Conservation (phyloP, 2,888 invertebrate genomes). For the Ennomos erosarius region DNA sequence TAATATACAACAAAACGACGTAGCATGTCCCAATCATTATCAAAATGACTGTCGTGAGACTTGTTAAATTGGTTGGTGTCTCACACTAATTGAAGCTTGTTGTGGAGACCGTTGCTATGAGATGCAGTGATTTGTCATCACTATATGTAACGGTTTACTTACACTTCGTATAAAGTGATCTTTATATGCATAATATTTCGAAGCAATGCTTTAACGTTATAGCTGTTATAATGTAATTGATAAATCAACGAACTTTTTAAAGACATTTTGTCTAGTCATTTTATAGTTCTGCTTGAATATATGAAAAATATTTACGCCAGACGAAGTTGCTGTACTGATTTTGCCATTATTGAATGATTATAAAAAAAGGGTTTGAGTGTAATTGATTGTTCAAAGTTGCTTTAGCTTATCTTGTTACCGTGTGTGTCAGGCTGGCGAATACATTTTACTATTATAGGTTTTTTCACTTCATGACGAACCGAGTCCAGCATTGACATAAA, state of each 20-base stretch:
- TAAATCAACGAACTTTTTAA: constrained; percentile 76
- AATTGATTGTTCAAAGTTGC: constrained; percentile 5
- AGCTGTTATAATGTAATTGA: constrained; percentile 58
- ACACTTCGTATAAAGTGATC: constrained; percentile 38
- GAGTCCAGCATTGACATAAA: constrained; percentile 6
- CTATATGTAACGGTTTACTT: constrained; percentile 55
- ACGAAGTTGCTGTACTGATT: constrained; percentile 21
- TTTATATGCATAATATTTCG: constrained; percentile 46
- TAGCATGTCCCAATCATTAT: constrained; percentile 50
- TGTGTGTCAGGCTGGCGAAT: constrained; percentile 5
- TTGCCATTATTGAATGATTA: constrained; percentile 19
- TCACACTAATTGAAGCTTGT: constrained; percentile 69
- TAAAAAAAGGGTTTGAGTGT: constrained; percentile 13
- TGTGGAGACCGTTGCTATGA: constrained; percentile 54
- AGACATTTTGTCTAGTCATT: constrained; percentile 77
- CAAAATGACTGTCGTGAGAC: constrained; percentile 51
- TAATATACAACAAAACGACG: constrained; percentile 52
- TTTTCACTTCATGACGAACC: constrained; percentile 6
- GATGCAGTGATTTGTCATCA: constrained; percentile 61
- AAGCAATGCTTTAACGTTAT: constrained; percentile 56
- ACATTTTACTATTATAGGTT: constrained; percentile 6
- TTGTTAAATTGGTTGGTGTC: constrained; percentile 65
- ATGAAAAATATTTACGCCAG: constrained; percentile 27
- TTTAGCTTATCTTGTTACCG: constrained; percentile 3
- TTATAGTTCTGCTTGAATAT: constrained; percentile 60